Evolutionary conservation across 1,140 invertebrate genomes (phyloP).

Genomic region (Manduca sexta): DNA sequence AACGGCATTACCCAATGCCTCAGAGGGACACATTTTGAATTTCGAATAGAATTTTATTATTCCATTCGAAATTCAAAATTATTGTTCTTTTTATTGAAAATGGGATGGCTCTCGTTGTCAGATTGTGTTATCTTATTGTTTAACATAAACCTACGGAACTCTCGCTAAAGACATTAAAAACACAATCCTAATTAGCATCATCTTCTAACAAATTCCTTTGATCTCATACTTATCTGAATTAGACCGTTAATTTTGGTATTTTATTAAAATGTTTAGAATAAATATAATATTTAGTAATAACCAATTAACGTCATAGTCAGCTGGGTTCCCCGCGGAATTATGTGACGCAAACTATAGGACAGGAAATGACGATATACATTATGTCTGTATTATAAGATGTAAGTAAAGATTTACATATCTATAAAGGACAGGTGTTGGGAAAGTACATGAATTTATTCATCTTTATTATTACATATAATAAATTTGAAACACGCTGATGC

Average conservation of each 20-base stretch:
- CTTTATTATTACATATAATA: no score
- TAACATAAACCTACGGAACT: no score
- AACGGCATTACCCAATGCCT: no score
- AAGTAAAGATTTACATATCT: background rate
- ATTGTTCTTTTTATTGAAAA: no score
- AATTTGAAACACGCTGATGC: no score
- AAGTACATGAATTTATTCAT: background rate
- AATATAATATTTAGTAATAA: constrained; percentile 11
- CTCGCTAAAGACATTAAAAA: background rate
- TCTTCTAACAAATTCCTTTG: constrained; percentile 28
- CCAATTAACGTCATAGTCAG: constrained; percentile 15
- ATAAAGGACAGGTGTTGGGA: background rate
- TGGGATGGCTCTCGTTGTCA: no score
- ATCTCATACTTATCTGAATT: constrained; percentile 22
- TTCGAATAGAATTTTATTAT: no score
- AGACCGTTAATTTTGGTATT: constrained; percentile 15
- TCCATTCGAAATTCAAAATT: no score
- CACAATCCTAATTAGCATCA: constrained; percentile 21
- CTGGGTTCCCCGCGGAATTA: background rate
- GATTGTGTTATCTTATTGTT: no score
- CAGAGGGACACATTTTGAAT: no score
- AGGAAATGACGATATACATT: background rate
- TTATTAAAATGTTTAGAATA: constrained; percentile 13
- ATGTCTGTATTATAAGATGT: background rate
- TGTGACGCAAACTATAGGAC: background rate